Evolutionary conservation across 1,140 invertebrate genomes (phyloP), one percentile per base, ranked within the genome.

Genomic region (Nephotettix cincticeps): DNA sequence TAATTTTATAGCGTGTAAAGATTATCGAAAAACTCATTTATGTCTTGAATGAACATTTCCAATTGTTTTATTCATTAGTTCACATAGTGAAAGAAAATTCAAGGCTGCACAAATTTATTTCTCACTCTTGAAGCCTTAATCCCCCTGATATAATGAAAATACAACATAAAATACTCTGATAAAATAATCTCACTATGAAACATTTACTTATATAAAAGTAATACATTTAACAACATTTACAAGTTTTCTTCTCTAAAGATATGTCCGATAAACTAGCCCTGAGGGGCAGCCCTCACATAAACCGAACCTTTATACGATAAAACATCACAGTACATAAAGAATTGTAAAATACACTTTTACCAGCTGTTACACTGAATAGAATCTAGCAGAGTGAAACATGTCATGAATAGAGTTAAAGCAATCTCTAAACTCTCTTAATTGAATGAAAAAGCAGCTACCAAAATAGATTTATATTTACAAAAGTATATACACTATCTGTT

Each of bases 381-480:
- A 36, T 6, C 32, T 36, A 36, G 32, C 32, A 36, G 32, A 36
- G 32, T 14, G 32, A 4, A 36, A 36, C 32, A 36, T 36, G 32
- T 36, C 32, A 36, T 36, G 32, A 36, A 4, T 6, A 4, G 14
- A 36, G 32, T 36, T 36, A 4, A 36, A 36, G 32, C 4, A 36
- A 36, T 36, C 32, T 6, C 32, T n/a, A n/a, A 36, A 36, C 32
- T 36, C 14, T 36, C 32, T 6, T 51, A 4, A 51, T 51, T 3
- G 14, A 17, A 21, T 51, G 14, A 51, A 51, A 51, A 51, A 51
- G 47, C 47, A 51, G 47, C 47, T 51, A 51, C 47, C 47, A 51
- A 51, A 51, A 51, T 51, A 51, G 32, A 51, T 51, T 51, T n/a
- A 19, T 51, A 51, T 51, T 9, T 51, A 51, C 47, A 51, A 9